Evolutionary conservation across 53 echinoderm and acorn worm genomes (phyloP).

Genomic region (Glandiceps talaboti): DNA sequence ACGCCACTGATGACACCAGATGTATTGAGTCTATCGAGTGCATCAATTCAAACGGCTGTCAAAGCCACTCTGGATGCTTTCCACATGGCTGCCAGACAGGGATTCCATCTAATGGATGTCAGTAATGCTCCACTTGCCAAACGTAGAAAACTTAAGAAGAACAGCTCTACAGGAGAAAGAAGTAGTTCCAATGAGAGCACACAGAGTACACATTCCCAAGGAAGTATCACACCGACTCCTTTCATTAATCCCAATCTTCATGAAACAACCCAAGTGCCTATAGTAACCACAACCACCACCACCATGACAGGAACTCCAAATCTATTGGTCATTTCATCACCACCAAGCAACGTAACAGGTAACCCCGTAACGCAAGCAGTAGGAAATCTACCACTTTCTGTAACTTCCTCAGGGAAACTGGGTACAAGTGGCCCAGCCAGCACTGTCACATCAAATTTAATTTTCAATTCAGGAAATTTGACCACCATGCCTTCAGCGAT

Average conservation of each 20-base stretch:
- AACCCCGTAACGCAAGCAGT: constrained; percentile 1
- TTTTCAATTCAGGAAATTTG: neutral
- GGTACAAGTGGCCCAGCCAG: constrained; percentile 1
- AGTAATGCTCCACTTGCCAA: constrained; percentile 96
- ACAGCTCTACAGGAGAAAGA: constrained; percentile 88
- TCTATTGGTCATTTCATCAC: neutral
- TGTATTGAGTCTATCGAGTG: constrained; percentile 52
- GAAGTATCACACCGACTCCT: constrained; percentile 25
- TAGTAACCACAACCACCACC: neutral
- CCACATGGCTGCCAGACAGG: constrained; percentile 74
- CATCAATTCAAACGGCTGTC: constrained; percentile 64
- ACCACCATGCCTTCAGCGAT: neutral
- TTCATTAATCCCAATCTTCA: constrained; percentile 22
- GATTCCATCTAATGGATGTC: constrained; percentile 88
- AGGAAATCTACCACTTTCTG: neutral
- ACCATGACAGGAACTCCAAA: constrained; percentile 1
- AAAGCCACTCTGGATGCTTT: constrained; percentile 96
- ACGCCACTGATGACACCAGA: constrained; percentile 97
- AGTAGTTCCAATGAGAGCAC: constrained; percentile 93
- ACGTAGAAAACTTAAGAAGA: constrained; percentile 84
- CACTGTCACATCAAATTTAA: neutral
- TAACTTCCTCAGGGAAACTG: constrained; percentile 3
- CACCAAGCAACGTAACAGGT: constrained; percentile 4
- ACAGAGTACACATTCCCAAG: constrained; percentile 68
- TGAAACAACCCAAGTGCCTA: neutral